Conservation (phyloP, 2,113 vertebrate species). For the Taxidea taxus region DNA sequence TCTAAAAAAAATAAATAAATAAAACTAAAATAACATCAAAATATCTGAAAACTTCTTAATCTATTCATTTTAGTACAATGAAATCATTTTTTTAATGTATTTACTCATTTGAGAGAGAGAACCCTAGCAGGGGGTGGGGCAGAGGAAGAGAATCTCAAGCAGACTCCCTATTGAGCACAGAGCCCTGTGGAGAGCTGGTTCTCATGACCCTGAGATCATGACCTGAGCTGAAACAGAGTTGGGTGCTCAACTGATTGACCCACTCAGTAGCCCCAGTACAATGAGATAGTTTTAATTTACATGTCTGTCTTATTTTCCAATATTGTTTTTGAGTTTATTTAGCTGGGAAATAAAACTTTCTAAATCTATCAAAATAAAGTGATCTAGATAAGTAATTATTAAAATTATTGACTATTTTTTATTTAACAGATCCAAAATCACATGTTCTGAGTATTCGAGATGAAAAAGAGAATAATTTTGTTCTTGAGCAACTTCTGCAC, state of each 20-base stretch:
- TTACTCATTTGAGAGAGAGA: neutral
- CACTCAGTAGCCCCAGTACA: neutral
- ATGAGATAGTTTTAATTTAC: neutral
- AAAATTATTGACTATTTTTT: neutral
- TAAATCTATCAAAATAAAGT: slow-evolving; percentile 4
- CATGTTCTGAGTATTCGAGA: slow-evolving; percentile 90
- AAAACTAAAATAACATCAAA: neutral
- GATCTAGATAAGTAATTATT: neutral
- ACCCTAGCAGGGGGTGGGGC: neutral
- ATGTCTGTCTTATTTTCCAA: neutral
- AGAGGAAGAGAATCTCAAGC: neutral
- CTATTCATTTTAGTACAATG: neutral
- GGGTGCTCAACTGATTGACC: neutral
- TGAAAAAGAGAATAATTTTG: slow-evolving; percentile 91
- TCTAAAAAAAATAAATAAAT: neutral
- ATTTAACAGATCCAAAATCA: slow-evolving; percentile 83
- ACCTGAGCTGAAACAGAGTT: neutral
- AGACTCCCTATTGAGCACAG: neutral
- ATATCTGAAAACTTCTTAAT: neutral
- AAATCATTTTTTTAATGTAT: neutral
- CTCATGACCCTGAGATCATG: neutral
- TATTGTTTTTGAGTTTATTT: neutral
- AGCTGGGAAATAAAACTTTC: neutral
- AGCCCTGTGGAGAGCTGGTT: neutral
- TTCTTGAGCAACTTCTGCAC: slow-evolving; percentile 86